Percentiles rank a stretch among this genome's conserved stretches.
Evolutionary conservation across 2,797 vertebrate genomes (phyloP).

Genomic region (Pelochelys cantorii): DNA sequence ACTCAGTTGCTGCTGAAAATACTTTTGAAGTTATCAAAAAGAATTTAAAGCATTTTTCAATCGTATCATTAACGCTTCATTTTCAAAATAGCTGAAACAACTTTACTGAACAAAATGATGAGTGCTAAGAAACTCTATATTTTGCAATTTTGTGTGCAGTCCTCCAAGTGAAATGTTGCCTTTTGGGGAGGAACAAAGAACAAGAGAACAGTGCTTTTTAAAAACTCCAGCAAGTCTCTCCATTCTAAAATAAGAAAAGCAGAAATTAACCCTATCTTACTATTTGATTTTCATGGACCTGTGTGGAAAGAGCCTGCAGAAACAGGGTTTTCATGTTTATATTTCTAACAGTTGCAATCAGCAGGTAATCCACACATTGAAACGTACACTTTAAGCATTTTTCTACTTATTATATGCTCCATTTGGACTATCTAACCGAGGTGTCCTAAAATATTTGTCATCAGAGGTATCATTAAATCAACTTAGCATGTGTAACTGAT

Average conservation of each 20-base stretch:
- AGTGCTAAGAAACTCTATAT: background rate
- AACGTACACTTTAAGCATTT: rapidly evolving
- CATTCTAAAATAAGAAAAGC: background rate
- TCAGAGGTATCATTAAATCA: rapidly evolving
- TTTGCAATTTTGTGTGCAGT: background rate
- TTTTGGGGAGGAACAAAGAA: background rate
- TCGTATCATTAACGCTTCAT: slow-evolving; percentile 56
- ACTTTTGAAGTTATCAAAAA: slow-evolving; percentile 76
- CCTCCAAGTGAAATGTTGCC: background rate
- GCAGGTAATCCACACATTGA: rapidly evolving
- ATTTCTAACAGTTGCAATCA: rapidly evolving
- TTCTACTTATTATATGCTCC: background rate
- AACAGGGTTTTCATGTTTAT: rapidly evolving
- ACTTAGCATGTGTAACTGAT: rapidly evolving
- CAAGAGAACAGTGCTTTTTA: background rate
- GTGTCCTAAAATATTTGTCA: background rate
- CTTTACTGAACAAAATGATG: background rate
- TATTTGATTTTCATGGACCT: background rate
- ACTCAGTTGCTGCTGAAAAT: slow-evolving; percentile 45
- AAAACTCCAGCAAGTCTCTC: rapidly evolving
- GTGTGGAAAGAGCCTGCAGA: background rate
- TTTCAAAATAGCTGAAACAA: slow-evolving; percentile 32
- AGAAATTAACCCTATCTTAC: background rate
- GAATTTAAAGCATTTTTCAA: slow-evolving; percentile 67
- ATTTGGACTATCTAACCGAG: background rate